Percentiles rank a stretch among this genome's conserved stretches.
phyloP scores from a whole-genome alignment of 2,797 vertebrate genomes.

The Rhyacichthys aspro region DNA sequence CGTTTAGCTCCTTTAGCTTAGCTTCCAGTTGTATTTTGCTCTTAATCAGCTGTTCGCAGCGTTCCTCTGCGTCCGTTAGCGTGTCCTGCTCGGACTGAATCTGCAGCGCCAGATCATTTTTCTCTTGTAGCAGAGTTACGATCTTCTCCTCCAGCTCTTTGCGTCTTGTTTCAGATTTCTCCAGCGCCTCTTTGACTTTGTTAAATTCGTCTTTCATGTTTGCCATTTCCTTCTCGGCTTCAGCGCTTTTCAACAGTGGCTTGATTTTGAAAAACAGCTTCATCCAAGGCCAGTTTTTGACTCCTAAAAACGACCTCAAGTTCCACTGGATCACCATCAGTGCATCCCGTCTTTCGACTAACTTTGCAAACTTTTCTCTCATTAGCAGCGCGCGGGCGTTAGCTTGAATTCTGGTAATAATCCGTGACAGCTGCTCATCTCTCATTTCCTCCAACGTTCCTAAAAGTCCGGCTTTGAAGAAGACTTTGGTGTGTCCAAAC shows the following conservation, averaged over 20 bases:
- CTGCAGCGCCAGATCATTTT: no score
- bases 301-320: conserved; percentile 83
- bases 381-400: conserved; percentile 82
- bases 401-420: conserved; percentile 85
- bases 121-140: no score
- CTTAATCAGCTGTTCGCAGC: no score
- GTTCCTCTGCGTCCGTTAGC: no score
- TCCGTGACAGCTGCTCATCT: conserved; percentile 83
- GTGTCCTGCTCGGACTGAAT: no score
- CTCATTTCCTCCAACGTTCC: conserved; percentile 86
- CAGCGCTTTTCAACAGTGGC: conserved; percentile 84
- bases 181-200: conserved; percentile 89
- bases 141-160: no score
- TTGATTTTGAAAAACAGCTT: conserved; percentile 88
- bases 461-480: conserved; percentile 86
- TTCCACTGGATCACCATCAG: conserved; percentile 87
- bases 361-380: conserved; percentile 79
- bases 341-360: conserved; percentile 85
- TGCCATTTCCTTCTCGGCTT: conserved; percentile 87
- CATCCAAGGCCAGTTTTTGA: conserved; percentile 90
- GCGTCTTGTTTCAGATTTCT: conserved; percentile 88
- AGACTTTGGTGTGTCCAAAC: conserved; percentile 86
- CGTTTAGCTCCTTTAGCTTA: no score
- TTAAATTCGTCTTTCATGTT: conserved; percentile 94
- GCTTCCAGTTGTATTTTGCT: no score